These are phyloP conservation scores for Gambusia holbrooki DNA, from an alignment of 2,113 vertebrate genomes.

Conservation along the genomic window DNA sequence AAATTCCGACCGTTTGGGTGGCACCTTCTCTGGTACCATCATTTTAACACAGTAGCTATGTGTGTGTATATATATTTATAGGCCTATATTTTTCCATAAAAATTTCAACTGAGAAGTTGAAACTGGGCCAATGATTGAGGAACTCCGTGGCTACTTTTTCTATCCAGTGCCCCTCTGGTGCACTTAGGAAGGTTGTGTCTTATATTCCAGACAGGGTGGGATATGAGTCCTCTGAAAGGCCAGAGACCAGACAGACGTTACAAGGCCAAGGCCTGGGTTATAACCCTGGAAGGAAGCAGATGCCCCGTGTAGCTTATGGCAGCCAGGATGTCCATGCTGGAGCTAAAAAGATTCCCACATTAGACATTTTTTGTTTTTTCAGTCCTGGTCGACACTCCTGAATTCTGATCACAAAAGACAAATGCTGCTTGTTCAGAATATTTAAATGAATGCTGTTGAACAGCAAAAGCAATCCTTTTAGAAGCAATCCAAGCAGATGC, in stretches of 20 bases:
- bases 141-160: too few species aligned
- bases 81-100: too few species aligned
- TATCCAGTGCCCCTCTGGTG: too few species aligned
- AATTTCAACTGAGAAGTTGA: too few species aligned
- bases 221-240: constrained; percentile 49
- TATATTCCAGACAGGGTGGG: constrained; percentile 71
- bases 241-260: constrained; percentile 80
- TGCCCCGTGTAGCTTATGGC: constrained; percentile 69
- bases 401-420: neutral
- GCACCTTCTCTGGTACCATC: too few species aligned
- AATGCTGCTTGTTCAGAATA: neutral
- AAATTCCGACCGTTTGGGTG: too few species aligned
- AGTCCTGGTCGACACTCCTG: neutral
- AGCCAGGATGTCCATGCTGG: constrained; percentile 83
- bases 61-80: too few species aligned
- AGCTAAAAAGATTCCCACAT: constrained; percentile 42
- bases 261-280: constrained; percentile 84
- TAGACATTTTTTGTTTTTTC: constrained; percentile 38
- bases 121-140: too few species aligned
- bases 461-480: neutral
- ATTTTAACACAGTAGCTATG: too few species aligned
- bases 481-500: neutral
- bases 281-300: constrained; percentile 88
- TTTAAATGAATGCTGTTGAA: neutral
- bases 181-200: constrained; percentile 8